phyloP scores from a whole-genome alignment of 2,888 invertebrate genomes.

The Drosophila antonietae region DNA sequence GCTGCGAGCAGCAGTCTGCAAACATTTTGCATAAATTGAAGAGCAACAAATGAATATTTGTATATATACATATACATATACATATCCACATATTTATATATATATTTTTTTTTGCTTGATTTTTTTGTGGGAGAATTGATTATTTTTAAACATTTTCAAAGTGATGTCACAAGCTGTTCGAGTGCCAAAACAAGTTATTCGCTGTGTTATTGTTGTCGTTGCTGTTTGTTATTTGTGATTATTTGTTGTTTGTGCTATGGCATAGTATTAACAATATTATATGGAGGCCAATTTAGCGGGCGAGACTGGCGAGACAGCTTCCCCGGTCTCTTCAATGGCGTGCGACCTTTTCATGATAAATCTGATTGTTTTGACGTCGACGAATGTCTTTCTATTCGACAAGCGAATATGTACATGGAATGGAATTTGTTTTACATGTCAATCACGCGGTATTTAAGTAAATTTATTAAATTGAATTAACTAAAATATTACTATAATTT shows the following conservation, averaged over 20 bases:
- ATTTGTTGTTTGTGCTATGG: constrained; percentile 12
- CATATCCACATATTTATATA: neutral
- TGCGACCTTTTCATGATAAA: constrained; percentile 62
- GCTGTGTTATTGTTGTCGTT: constrained; percentile 8
- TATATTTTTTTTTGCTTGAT: neutral
- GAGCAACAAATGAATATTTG: constrained; percentile 19
- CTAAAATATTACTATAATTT: neutral
- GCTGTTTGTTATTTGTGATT: constrained; percentile 10
- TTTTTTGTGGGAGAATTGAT: constrained; percentile 57
- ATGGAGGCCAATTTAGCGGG: constrained; percentile 13
- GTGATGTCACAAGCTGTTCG: constrained; percentile 68
- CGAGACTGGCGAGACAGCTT: constrained; percentile 3
- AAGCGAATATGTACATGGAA: neutral
- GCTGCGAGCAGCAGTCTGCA: constrained; percentile 13
- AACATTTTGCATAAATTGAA: constrained; percentile 40
- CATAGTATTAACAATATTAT: constrained; percentile 56
- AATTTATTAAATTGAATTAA: neutral
- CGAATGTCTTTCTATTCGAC: constrained; percentile 14
- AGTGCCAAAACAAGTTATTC: constrained; percentile 64
- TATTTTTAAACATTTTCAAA: constrained; percentile 76
- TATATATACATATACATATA: neutral
- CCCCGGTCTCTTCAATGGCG: constrained; percentile 42
- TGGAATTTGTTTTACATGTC: constrained; percentile 11
- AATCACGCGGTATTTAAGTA: neutral
- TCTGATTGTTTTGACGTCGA: constrained; percentile 65